Base-by-base conservation (phyloP, 2,797 vertebrate species). In the Silurus lanzhouensis region DNA sequence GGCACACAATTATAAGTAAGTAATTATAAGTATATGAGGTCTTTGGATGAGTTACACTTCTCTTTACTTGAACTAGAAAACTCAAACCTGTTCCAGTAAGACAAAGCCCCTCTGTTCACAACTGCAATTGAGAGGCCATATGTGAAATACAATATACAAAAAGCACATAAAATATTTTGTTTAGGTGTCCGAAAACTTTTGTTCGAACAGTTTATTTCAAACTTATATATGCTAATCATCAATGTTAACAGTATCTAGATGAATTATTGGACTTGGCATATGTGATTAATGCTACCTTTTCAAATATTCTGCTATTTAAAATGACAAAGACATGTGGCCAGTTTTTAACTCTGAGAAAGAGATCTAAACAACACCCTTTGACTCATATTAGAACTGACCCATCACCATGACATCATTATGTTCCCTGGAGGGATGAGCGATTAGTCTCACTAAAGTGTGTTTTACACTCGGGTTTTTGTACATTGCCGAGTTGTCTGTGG, bases 401-500 rank as follows among this genome's bases (percentile, higher is more conserved):
- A 66, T 52, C 27, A 81, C 15, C 17, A 66, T 67, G 60, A 52
- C 14, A 27, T 64, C 20, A 27, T 27, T 19, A 25, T 81, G 44
- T 12, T 81, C 44, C 46, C 61, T 66, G 63, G 14, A 52, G 44
- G 15, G 14, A 27, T 8, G 14, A 81, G 61, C 0, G 60, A 63
- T 79, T 46, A 79, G 60, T 79, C 60, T 63, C 63, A 79, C 38
- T 0, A 7, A 52, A 25, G 38, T n/a, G 77, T 63, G 20, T 66
- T 80, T 66, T 52, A 52, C 63, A 48, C n/a, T 67, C 78, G 13
- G 13, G 38, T 85, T 63, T 72, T 85, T 75, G n/a, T 25, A 70
- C 78, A 63, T 79, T 74, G 57, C 67, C 57, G 61, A 74, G 66
- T 64, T 63, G 80, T 58, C 75, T 83, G 78, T 74, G 67, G 52